A percentile compares a stretch with the other conserved stretches of the same genome.
phyloP scores from a whole-genome alignment of 1,140 invertebrate genomes.

The Drosophila sp. region DNA sequence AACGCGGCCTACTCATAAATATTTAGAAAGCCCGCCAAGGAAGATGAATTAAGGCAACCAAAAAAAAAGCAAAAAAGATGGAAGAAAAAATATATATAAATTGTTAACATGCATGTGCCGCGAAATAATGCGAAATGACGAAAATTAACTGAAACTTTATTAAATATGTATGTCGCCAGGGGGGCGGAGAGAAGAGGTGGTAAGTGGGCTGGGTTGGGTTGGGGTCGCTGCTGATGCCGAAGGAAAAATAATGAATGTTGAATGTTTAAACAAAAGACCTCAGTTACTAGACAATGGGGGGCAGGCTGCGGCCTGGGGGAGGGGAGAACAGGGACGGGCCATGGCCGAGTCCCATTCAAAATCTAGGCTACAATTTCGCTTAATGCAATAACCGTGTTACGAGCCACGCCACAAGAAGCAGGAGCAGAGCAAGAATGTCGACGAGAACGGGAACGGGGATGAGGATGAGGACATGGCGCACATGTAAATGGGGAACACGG shows the following conservation, averaged over 20 bases:
- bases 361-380: conserved; percentile 76
- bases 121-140: conserved; percentile 71
- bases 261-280: conserved; percentile 65
- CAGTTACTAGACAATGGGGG: conserved; percentile 34
- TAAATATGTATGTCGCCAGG: conserved; percentile 69
- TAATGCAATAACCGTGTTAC: conserved; percentile 78
- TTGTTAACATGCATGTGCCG: conserved; percentile 74
- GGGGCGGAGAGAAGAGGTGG: not conserved
- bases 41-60: conserved; percentile 42
- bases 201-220: not conserved
- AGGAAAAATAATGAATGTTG: conserved; percentile 66
- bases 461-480: conserved; percentile 19
- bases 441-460: not conserved
- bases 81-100: conserved; percentile 45
- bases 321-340: not conserved
- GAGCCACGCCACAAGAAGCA: conserved; percentile 46
- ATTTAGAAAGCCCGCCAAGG: conserved; percentile 59
- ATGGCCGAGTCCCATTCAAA: conserved; percentile 43
- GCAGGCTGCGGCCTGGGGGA: not conserved
- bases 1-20: conserved; percentile 55
- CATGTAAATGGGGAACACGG: conserved; percentile 70
- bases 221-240: conserved; percentile 16
- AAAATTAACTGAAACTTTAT: conserved; percentile 77
- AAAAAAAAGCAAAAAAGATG: not conserved
- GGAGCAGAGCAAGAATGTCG: not conserved